Percentiles rank a stretch among this genome's conserved stretches.
Conservation (phyloP, 1,140 invertebrate species). For the Drosophila nasuta region DNA sequence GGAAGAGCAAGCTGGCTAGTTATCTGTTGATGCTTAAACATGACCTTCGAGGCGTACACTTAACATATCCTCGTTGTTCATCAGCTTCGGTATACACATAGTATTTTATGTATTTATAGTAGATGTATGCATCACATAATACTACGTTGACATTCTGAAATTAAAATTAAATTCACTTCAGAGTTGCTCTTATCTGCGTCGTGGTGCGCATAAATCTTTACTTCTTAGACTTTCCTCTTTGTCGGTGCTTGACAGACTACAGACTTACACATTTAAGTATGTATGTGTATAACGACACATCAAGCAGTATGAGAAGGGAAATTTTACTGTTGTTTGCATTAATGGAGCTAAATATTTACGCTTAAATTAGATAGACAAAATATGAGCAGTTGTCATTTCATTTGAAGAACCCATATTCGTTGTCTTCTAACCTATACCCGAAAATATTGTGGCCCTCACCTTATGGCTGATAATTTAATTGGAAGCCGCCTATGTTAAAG, state of each 20-base stretch:
- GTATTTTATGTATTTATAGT: too few relatives aligned
- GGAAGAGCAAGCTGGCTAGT: background rate
- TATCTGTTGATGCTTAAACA: constrained; percentile 16
- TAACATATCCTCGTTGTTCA: background rate
- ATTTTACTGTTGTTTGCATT: too few relatives aligned
- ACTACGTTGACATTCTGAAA: constrained; percentile 49
- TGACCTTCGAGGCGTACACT: background rate
- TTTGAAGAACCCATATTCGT: too few relatives aligned
- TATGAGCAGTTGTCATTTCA: too few relatives aligned
- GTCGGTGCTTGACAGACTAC: constrained; percentile 25
- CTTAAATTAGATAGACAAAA: too few relatives aligned
- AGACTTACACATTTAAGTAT: background rate
- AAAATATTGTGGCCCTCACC: background rate
- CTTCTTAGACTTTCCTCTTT: background rate
- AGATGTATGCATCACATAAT: constrained; percentile 10
- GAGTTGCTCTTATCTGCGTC: constrained; percentile 50
- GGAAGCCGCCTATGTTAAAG: constrained; percentile 33
- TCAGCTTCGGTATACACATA: background rate
- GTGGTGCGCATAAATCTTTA: constrained; percentile 34
- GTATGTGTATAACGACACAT: too few relatives aligned
- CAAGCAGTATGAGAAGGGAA: too few relatives aligned
- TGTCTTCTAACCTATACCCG: too few relatives aligned
- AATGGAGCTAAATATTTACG: too few relatives aligned
- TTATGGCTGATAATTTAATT: constrained; percentile 64
- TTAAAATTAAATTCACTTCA: constrained; percentile 45